phyloP scores from a whole-genome alignment of 2,113 vertebrate species.

The Charina bottae region DNA sequence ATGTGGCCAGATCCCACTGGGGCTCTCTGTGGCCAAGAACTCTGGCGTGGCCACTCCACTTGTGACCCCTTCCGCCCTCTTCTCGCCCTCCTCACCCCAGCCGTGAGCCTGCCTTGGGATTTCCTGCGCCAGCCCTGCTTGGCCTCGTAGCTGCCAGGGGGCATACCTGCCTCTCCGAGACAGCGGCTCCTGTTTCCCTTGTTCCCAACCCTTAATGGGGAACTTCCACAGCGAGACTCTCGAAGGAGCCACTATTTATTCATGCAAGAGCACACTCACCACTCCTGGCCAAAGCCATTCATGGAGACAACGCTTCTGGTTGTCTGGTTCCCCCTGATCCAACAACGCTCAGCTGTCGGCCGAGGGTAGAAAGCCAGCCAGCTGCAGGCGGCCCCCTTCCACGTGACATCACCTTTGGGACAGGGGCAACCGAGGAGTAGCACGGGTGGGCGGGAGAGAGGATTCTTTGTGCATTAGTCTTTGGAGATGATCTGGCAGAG shows the following conservation, averaged over 20 bases:
- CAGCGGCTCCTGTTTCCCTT: neutral
- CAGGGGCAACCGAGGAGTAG: neutral
- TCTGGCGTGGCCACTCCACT: neutral
- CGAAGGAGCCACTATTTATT: neutral
- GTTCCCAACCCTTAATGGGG: neutral
- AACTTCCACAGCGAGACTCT: neutral
- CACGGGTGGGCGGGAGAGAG: too few relatives aligned
- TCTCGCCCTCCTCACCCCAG: neutral
- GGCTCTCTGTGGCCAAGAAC: neutral
- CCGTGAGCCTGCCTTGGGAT: neutral
- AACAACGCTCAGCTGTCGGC: neutral
- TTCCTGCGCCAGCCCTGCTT: neutral
- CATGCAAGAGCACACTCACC: too few relatives aligned
- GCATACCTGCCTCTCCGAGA: too few relatives aligned
- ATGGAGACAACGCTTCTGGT: neutral
- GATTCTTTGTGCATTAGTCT: neutral
- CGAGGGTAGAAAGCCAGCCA: neutral
- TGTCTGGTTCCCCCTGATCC: neutral
- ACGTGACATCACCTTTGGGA: neutral
- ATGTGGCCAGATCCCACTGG: neutral
- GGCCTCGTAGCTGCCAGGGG: neutral
- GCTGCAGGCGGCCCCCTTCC: too few relatives aligned
- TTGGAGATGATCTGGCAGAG: neutral
- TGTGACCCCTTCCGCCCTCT: too few relatives aligned
- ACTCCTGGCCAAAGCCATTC: neutral